Evolutionary conservation across 2,113 vertebrate genomes (phyloP).

Genomic region (Mirounga angustirostris): DNA sequence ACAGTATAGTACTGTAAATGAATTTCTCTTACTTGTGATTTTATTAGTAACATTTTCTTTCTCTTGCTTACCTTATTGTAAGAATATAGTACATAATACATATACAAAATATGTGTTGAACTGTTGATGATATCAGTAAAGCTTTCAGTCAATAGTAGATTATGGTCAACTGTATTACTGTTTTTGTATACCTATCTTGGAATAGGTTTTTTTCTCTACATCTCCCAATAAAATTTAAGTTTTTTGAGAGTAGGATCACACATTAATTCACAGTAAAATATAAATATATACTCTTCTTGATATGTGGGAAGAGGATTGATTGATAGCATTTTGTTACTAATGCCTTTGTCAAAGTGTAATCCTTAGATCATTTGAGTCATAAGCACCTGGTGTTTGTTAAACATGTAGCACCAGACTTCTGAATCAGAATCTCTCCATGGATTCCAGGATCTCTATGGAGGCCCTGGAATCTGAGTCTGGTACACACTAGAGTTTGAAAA

Average conservation of each 20-base stretch:
- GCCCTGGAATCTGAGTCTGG: neutral
- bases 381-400: neutral
- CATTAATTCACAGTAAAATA: neutral
- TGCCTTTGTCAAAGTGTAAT: neutral
- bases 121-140: neutral
- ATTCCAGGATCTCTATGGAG: neutral
- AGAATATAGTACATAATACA: neutral
- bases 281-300: neutral
- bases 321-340: neutral
- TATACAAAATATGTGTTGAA: neutral
- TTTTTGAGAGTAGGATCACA: neutral
- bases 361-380: neutral
- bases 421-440: neutral
- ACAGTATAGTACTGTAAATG: neutral
- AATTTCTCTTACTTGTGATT: neutral
- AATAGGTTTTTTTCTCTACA: neutral
- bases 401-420: neutral
- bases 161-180: neutral
- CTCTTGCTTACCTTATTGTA: neutral
- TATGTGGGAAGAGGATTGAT: neutral
- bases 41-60: neutral
- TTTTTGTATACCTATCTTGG: neutral
- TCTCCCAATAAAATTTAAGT: neutral
- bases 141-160: neutral
- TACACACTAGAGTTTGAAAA: neutral